Evolutionary conservation across 2,888 invertebrate genomes (phyloP).

Genomic region (Criorhina ranunculi): DNA sequence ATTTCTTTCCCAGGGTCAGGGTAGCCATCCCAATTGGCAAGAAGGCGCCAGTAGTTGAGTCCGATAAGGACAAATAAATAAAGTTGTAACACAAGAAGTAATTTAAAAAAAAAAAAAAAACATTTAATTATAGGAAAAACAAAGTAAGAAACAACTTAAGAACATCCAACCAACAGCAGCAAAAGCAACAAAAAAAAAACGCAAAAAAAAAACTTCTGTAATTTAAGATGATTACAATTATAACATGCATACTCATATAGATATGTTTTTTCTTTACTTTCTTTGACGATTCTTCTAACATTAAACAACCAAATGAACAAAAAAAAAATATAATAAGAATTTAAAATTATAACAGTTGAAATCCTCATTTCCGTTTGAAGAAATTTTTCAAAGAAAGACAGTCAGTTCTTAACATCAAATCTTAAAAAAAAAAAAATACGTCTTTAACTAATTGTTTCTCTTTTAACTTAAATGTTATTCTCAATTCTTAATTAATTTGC

Average conservation of each 20-base stretch:
- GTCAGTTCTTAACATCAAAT: conserved; percentile 52
- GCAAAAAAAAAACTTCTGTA: conserved; percentile 67
- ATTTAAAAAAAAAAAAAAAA: conserved; percentile 62
- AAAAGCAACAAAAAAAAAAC: conserved; percentile 69
- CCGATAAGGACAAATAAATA: conserved; percentile 92
- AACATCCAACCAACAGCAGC: conserved; percentile 78
- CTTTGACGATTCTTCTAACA: conserved; percentile 79
- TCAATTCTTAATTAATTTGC: conserved; percentile 49
- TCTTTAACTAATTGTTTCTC: conserved; percentile 50
- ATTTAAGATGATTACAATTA: conserved; percentile 74
- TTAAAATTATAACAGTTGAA: conserved; percentile 57
- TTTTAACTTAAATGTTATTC: conserved; percentile 52
- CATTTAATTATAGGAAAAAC: conserved; percentile 68
- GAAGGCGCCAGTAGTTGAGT: conserved; percentile 91
- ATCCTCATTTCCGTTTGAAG: conserved; percentile 26
- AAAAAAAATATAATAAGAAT: conserved; percentile 60
- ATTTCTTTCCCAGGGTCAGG: conserved; percentile 89
- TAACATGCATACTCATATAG: conserved; percentile 78
- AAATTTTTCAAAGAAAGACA: conserved; percentile 24
- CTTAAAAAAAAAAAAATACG: conserved; percentile 7
- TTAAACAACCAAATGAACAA: conserved; percentile 77
- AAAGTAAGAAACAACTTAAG: conserved; percentile 54
- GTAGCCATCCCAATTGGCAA: conserved; percentile 95
- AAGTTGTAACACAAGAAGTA: conserved; percentile 56
- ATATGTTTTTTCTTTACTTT: conserved; percentile 79